These are phyloP conservation scores for Coremacera marginata DNA, from an alignment of 2,888 invertebrate species.

Conservation along the genomic window DNA sequence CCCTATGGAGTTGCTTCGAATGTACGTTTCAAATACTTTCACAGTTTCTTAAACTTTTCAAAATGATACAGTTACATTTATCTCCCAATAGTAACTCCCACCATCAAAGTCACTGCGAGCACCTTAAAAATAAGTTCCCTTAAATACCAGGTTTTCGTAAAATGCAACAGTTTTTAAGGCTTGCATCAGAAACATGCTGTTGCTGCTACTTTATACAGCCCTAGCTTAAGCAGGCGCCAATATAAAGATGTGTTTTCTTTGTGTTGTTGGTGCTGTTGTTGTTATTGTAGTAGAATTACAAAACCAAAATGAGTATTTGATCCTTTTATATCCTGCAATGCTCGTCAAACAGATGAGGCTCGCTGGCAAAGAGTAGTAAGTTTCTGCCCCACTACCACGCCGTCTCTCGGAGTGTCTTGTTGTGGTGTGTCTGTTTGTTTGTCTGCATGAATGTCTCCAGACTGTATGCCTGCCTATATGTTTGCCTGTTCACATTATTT, in stretches of 20 bases:
- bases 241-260: not conserved
- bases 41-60: too few species aligned
- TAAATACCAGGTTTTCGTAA: not conserved
- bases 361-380: conserved; percentile 27
- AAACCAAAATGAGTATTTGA: conserved; percentile 55
- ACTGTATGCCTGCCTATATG: conserved; percentile 16
- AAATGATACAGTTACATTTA: too few species aligned
- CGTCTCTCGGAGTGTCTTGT: too few species aligned
- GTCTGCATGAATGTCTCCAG: conserved; percentile 10
- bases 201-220: not conserved
- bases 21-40: too few species aligned
- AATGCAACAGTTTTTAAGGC: conserved; percentile 37
- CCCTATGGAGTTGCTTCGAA: too few species aligned
- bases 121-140: not conserved
- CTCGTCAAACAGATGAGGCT: conserved; percentile 55
- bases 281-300: conserved; percentile 42
- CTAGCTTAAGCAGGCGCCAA: not conserved
- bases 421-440: not conserved
- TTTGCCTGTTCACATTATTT: not conserved
- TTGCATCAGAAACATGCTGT: not conserved
- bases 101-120: too few species aligned
- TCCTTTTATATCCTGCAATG: conserved; percentile 56
- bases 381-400: not conserved
- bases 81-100: too few species aligned
- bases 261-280: not conserved